phyloP scores from a whole-genome alignment of 92 coral and sea anemone species.

The Parazoanthus atlanticus region DNA sequence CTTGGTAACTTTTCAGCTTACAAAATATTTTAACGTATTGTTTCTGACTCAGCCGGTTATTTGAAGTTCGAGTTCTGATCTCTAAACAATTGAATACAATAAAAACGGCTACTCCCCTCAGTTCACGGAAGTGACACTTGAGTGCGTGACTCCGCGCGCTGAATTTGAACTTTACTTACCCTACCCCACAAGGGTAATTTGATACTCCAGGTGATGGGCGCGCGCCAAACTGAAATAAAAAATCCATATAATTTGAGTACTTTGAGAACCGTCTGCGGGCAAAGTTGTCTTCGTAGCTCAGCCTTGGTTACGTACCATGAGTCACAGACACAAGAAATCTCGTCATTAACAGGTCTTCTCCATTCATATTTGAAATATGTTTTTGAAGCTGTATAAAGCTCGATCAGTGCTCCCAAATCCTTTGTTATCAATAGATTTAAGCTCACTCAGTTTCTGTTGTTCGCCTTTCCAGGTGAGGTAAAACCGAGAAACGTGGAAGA shows the following conservation, averaged over 20 bases:
- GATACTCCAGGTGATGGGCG: slow-evolving; percentile 44
- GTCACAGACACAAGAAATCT: background rate
- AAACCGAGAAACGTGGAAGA: background rate
- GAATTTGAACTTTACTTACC: background rate
- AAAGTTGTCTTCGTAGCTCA: background rate
- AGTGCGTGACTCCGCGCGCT: background rate
- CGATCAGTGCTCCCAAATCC: background rate
- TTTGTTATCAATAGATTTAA: background rate
- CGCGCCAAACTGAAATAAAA: slow-evolving; percentile 49
- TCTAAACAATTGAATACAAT: no score
- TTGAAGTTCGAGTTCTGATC: background rate
- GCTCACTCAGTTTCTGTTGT: background rate
- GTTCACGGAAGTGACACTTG: background rate
- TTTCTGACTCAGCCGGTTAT: background rate
- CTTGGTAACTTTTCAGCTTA: background rate
- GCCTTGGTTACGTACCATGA: background rate
- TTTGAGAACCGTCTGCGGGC: background rate
- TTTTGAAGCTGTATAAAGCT: background rate
- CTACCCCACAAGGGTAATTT: slow-evolving; percentile 8
- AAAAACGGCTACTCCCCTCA: background rate
- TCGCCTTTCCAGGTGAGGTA: background rate
- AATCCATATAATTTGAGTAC: background rate
- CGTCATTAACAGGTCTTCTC: background rate
- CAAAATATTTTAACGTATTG: background rate
- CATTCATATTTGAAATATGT: background rate